Percentiles rank a stretch among this genome's conserved stretches.
phyloP scores from a whole-genome alignment of 2,888 invertebrate species.

The Loripinus fragilis region DNA sequence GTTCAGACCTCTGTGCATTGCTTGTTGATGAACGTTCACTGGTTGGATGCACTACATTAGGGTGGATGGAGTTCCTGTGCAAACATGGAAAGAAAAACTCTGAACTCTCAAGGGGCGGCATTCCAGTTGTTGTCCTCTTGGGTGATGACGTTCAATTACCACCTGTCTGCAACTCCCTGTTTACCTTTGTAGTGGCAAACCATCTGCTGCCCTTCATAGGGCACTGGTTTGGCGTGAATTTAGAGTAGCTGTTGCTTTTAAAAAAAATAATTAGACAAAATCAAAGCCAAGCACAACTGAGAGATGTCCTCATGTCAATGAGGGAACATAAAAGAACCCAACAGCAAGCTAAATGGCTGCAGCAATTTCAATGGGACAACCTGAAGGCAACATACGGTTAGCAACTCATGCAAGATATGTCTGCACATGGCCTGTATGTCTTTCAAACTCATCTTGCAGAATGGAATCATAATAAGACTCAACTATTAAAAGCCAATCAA shows the following conservation, averaged over 20 bases:
- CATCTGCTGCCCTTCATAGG: constrained; percentile 2
- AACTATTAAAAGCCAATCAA: constrained; percentile 28
- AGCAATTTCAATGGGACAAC: constrained; percentile 49
- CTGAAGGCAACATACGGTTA: constrained; percentile 4
- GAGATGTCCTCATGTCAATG: constrained; percentile 27
- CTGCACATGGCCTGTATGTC: constrained; percentile 33
- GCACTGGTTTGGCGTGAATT: constrained; percentile 33
- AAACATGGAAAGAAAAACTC: constrained; percentile 10
- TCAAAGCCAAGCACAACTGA: constrained; percentile 2
- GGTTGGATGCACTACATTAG: constrained; percentile 7
- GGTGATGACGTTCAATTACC: constrained; percentile 63
- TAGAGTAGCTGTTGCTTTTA: constrained; percentile 1
- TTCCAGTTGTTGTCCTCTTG: constrained; percentile 62
- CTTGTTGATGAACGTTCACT: constrained; percentile 61
- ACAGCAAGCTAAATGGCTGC: constrained; percentile 48
- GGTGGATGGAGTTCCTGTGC: constrained; percentile 7
- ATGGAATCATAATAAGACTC: constrained; percentile 34
- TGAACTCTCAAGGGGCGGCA: constrained; percentile 42
- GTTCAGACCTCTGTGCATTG: constrained; percentile 39
- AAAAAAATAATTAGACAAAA: constrained; percentile 28
- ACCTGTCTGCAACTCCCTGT: constrained; percentile 60
- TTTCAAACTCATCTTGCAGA: constrained; percentile 41
- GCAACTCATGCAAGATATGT: neutral
- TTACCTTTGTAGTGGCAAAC: constrained; percentile 16
- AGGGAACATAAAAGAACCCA: constrained; percentile 28